Conservation (phyloP, 2,888 invertebrate species). For the Seira sanloemensis region DNA sequence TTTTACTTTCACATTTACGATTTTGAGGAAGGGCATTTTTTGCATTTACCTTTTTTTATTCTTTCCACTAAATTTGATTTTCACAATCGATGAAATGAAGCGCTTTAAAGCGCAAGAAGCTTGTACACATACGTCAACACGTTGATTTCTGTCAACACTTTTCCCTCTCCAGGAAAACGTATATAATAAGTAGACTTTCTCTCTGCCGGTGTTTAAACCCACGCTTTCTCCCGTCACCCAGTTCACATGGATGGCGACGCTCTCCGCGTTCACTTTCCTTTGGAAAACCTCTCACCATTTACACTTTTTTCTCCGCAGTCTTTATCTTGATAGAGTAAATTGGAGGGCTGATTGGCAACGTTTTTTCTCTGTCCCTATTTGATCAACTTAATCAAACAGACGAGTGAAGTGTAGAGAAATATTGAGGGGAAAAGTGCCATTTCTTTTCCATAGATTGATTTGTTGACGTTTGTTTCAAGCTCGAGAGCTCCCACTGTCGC, state of each 20-base stretch:
- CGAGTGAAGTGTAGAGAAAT: not conserved
- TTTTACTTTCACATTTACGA: too few species aligned
- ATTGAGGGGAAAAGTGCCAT: not conserved
- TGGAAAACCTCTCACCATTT: not conserved
- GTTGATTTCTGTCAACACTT: not conserved
- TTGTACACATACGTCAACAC: too few species aligned
- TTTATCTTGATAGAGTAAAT: conserved; percentile 1
- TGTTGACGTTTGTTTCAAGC: not conserved
- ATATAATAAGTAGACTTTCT: not conserved
- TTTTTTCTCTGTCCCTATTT: too few species aligned
- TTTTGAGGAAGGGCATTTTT: too few species aligned
- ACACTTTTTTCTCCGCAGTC: not conserved
- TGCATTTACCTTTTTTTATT: too few species aligned
- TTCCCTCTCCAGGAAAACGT: not conserved
- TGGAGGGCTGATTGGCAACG: not conserved
- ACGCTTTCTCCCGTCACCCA: not conserved
- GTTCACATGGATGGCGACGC: not conserved
- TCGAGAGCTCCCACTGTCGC: not conserved
- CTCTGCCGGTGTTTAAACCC: not conserved
- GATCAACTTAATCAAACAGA: not conserved
- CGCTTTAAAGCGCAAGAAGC: too few species aligned
- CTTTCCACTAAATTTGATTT: too few species aligned
- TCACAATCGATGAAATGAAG: too few species aligned
- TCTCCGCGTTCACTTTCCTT: not conserved
- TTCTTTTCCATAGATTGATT: not conserved